phyloP scores from a whole-genome alignment of 2,113 vertebrate genomes.

The Gallinago media region DNA sequence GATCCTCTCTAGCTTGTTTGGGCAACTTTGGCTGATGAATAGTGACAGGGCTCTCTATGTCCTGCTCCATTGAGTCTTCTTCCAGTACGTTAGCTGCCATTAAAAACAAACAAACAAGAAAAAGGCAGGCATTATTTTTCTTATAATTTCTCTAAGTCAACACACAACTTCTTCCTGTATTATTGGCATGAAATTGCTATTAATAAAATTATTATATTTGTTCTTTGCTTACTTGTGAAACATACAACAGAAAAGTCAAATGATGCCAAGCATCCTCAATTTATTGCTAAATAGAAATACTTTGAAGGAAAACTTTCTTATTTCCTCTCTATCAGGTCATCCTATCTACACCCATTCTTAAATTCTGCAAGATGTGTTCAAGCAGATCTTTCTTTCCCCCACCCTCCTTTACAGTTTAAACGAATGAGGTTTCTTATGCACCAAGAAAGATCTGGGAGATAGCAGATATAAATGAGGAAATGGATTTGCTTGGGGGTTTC shows the following conservation, averaged over 20 bases:
- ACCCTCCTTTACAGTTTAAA: background rate
- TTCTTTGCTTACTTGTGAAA: background rate
- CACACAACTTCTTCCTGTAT: background rate
- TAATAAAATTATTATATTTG: background rate
- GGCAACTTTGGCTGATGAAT: slow-evolving; percentile 89
- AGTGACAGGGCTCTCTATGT: slow-evolving; percentile 93
- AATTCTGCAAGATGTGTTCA: background rate
- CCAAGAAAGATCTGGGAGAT: background rate
- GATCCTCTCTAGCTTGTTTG: slow-evolving; percentile 90
- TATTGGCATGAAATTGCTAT: background rate
- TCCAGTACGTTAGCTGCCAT: slow-evolving; percentile 85
- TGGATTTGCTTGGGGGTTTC: background rate
- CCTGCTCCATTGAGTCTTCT: slow-evolving; percentile 95
- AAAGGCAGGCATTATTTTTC: slow-evolving; percentile 45
- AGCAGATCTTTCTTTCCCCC: background rate
- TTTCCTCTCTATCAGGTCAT: background rate
- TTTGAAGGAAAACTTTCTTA: background rate
- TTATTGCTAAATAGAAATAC: background rate
- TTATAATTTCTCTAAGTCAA: background rate
- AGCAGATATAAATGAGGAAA: slow-evolving; percentile 24
- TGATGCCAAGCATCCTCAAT: background rate
- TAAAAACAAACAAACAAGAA: slow-evolving; percentile 50
- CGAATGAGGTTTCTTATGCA: slow-evolving; percentile 17
- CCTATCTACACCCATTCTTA: background rate
- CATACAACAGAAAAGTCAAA: background rate